Conservation (phyloP, 1,140 invertebrate species). For the Pogonomyrmex californicus region DNA sequence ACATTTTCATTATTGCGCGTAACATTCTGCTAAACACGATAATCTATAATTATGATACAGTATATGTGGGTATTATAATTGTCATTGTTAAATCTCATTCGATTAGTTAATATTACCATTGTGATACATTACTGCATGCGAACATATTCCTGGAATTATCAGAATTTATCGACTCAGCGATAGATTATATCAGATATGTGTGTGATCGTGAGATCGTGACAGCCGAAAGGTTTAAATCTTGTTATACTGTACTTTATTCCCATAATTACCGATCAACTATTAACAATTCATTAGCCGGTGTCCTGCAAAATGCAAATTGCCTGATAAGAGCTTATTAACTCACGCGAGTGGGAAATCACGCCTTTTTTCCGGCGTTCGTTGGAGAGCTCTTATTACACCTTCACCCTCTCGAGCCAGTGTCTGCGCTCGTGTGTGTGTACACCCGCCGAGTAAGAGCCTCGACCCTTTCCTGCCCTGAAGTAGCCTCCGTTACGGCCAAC, state of each 20-base stretch:
- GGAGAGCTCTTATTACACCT: slow-evolving; percentile 44
- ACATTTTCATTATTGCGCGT: background rate
- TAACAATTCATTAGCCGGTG: slow-evolving; percentile 35
- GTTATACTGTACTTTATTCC: background rate
- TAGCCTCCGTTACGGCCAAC: slow-evolving; percentile 58
- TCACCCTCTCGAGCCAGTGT: slow-evolving; percentile 11
- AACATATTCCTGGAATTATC: slow-evolving; percentile 44
- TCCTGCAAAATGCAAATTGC: slow-evolving; percentile 11
- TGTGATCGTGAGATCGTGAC: slow-evolving; percentile 20
- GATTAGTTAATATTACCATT: slow-evolving; percentile 50
- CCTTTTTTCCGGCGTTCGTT: slow-evolving; percentile 13
- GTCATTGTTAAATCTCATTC: background rate
- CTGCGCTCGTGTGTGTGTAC: slow-evolving; percentile 26
- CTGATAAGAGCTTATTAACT: slow-evolving; percentile 45
- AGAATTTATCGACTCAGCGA: slow-evolving; percentile 28
- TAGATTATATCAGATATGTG: slow-evolving; percentile 18
- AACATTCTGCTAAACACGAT: background rate
- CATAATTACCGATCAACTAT: slow-evolving; percentile 19
- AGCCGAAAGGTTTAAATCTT: slow-evolving; percentile 3
- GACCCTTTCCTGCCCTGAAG: slow-evolving; percentile 58
- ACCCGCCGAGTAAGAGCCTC: slow-evolving; percentile 16
- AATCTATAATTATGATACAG: background rate
- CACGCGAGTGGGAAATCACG: slow-evolving; percentile 40
- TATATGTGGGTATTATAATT: slow-evolving; percentile 2
- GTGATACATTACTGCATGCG: slow-evolving; percentile 8